phyloP scores from a whole-genome alignment of 2,113 vertebrate species.

The Rhombomys opimus region DNA sequence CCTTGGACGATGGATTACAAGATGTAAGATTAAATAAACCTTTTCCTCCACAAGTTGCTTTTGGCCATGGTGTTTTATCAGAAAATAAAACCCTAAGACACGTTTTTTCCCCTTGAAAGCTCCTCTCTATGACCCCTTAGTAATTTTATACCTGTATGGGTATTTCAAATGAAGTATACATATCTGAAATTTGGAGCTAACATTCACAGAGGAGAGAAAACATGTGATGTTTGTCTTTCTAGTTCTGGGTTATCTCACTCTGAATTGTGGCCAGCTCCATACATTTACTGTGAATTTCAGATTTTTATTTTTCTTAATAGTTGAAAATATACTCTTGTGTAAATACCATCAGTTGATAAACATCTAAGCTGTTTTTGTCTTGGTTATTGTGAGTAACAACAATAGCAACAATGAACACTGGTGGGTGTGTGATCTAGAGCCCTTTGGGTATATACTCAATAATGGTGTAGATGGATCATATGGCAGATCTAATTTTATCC shows the following conservation, averaged over 20 bases:
- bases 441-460: not conserved
- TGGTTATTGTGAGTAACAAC: not conserved
- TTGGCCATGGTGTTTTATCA: not conserved
- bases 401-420: not conserved
- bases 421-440: not conserved
- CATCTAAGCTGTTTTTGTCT: not conserved
- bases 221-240: too few species aligned
- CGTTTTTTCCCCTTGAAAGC: not conserved
- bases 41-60: too few species aligned
- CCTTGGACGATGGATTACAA: too few species aligned
- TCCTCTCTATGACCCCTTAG: not conserved
- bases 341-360: not conserved
- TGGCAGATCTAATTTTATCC: too few species aligned
- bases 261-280: too few species aligned
- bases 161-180: not conserved
- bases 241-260: too few species aligned
- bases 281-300: too few species aligned
- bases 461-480: too few species aligned
- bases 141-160: not conserved
- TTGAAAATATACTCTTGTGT: not conserved
- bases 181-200: not conserved
- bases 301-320: not conserved
- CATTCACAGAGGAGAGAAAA: not conserved
- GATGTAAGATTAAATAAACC: too few species aligned
- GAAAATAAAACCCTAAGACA: not conserved